Evolutionary conservation across 2,888 invertebrate species (phyloP).

Genomic region (Heliconius ismenius): DNA sequence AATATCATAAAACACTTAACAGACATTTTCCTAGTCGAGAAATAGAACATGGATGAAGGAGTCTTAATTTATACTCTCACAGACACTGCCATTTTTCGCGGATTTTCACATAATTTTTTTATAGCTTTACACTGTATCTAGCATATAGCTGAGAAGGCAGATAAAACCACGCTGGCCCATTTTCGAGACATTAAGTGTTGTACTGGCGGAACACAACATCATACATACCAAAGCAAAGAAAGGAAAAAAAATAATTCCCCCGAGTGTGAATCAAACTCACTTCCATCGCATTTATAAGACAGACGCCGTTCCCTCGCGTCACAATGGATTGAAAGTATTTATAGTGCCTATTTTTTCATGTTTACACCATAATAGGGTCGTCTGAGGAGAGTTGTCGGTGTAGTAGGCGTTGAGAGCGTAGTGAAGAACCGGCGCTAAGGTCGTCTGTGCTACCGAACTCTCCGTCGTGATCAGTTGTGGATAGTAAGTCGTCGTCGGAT

Average conservation of each 20-base stretch:
- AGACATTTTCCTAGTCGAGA: neutral
- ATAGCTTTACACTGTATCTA: neutral
- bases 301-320: too few relatives aligned
- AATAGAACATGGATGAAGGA: neutral
- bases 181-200: neutral
- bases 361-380: constrained; percentile 79
- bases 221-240: too few relatives aligned
- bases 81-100: too few relatives aligned
- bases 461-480: constrained; percentile 89
- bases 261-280: too few relatives aligned
- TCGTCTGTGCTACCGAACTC: constrained; percentile 85
- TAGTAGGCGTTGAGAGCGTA: constrained; percentile 70
- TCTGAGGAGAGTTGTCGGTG: constrained; percentile 78
- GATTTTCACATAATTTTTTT: neutral
- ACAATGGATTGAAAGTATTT: neutral
- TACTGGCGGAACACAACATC: neutral
- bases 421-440: constrained; percentile 67
- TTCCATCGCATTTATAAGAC: too few relatives aligned
- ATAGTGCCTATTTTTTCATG: neutral
- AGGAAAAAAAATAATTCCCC: too few relatives aligned
- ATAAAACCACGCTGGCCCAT: neutral
- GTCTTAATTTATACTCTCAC: neutral
- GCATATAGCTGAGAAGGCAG: neutral
- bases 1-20: neutral
- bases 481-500: constrained; percentile 93